These are phyloP conservation scores for Gallinago paraguaiae DNA, from an alignment of 2,113 vertebrate genomes.

Conservation along the genomic window DNA sequence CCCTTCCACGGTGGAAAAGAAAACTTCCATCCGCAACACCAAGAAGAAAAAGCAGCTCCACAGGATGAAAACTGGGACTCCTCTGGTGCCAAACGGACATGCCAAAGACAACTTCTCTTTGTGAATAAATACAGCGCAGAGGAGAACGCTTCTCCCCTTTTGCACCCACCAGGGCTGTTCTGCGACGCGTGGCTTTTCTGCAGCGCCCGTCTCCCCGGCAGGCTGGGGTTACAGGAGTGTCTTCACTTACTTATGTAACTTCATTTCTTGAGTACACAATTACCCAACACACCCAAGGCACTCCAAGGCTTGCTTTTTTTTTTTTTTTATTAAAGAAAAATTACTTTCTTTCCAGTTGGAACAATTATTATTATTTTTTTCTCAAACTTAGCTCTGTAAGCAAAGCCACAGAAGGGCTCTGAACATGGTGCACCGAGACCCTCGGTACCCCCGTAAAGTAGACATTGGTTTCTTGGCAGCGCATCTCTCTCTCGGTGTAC, in stretches of 20 bases:
- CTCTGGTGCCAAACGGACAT: neutral
- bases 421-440: neutral
- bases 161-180: neutral
- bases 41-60: neutral
- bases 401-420: accelerated
- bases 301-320: neutral
- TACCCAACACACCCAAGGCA: slow-evolving; percentile 47
- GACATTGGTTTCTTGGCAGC: neutral
- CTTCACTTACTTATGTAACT: slow-evolving; percentile 58
- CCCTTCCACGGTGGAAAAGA: neutral
- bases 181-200: neutral
- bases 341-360: neutral
- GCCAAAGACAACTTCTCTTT: slow-evolving; percentile 25
- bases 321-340: neutral
- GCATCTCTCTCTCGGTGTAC: neutral
- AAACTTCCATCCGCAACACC: neutral
- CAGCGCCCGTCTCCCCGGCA: neutral
- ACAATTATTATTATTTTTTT: neutral
- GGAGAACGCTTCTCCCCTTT: neutral
- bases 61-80: neutral
- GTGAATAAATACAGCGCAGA: neutral
- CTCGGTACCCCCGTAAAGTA: neutral
- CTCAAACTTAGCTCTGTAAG: neutral
- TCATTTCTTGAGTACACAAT: slow-evolving; percentile 44
- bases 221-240: slow-evolving; percentile 36